A percentile compares a stretch with the other conserved stretches of the same genome.
phyloP scores from a whole-genome alignment of 2,113 vertebrate genomes.

The Ramphastos sulfuratus region DNA sequence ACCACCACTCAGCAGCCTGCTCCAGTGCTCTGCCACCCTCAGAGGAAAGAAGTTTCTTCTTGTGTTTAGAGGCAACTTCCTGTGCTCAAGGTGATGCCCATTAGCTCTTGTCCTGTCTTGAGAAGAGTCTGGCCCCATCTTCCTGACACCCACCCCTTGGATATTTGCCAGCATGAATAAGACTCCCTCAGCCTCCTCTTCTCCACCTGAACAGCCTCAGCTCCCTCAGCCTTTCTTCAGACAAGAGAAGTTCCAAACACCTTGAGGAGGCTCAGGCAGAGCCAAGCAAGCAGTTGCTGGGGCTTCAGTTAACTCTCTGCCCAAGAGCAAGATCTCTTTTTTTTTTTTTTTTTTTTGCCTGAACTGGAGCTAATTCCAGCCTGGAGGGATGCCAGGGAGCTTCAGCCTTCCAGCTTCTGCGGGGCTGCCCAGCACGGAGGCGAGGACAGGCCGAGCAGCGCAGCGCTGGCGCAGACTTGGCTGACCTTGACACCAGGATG shows the following conservation, averaged over 20 bases:
- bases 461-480: not conserved
- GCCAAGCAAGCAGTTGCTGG: not conserved
- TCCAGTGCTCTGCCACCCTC: too few species aligned
- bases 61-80: too few species aligned
- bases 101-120: too few species aligned
- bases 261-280: not conserved
- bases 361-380: slow-evolving; percentile 4
- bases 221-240: too few species aligned
- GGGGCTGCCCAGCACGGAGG: slow-evolving; percentile 19
- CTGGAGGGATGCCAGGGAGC: slow-evolving; percentile 32
- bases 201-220: too few species aligned
- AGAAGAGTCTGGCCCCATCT: too few species aligned
- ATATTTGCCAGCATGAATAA: too few species aligned
- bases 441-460: not conserved
- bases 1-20: too few species aligned
- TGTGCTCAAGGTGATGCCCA: too few species aligned
- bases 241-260: not conserved
- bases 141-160: too few species aligned
- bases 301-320: not conserved
- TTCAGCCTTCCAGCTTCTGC: not conserved
- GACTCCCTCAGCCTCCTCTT: too few species aligned
- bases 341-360: not conserved
- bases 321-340: not conserved
- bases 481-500: slow-evolving; percentile 2
- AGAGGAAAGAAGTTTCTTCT: too few species aligned